These are phyloP conservation scores for Pyrochroa serraticornis DNA, from an alignment of 2,888 invertebrate species.

Conservation along the genomic window DNA sequence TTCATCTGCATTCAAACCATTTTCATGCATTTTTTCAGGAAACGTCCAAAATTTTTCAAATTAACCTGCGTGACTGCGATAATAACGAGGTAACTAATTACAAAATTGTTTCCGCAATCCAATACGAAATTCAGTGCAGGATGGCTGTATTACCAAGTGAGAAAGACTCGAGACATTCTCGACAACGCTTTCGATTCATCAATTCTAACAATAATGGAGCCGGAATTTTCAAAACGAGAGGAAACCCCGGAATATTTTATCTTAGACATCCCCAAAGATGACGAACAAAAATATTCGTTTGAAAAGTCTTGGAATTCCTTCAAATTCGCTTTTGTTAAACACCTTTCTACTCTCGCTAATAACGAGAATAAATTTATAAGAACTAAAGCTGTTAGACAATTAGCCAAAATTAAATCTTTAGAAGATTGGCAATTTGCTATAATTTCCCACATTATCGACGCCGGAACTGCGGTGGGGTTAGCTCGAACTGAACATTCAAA, in stretches of 20 bases:
- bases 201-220: constrained; percentile 49
- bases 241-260: constrained; percentile 36
- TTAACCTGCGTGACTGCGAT: constrained; percentile 11
- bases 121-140: constrained; percentile 40
- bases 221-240: constrained; percentile 28
- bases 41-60: constrained; percentile 16
- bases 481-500: constrained; percentile 76
- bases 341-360: constrained; percentile 70
- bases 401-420: constrained; percentile 70
- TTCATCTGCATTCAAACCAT: constrained; percentile 1
- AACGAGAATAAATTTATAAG: constrained; percentile 68
- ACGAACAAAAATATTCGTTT: constrained; percentile 27
- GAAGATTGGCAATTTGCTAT: constrained; percentile 60
- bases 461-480: constrained; percentile 76
- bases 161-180: constrained; percentile 47
- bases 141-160: constrained; percentile 51
- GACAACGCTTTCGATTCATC: constrained; percentile 52
- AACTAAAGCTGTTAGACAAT: constrained; percentile 67
- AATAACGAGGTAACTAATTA: constrained; percentile 6
- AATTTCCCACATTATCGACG: constrained; percentile 80
- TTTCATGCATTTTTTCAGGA: constrained; percentile 6
- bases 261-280: constrained; percentile 23
- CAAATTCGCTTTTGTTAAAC: constrained; percentile 62
- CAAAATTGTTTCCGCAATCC: not conserved
- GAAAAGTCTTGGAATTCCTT: constrained; percentile 43